Base-by-base conservation (phyloP, 2,113 vertebrate species). In the Camelus dromedarius region DNA sequence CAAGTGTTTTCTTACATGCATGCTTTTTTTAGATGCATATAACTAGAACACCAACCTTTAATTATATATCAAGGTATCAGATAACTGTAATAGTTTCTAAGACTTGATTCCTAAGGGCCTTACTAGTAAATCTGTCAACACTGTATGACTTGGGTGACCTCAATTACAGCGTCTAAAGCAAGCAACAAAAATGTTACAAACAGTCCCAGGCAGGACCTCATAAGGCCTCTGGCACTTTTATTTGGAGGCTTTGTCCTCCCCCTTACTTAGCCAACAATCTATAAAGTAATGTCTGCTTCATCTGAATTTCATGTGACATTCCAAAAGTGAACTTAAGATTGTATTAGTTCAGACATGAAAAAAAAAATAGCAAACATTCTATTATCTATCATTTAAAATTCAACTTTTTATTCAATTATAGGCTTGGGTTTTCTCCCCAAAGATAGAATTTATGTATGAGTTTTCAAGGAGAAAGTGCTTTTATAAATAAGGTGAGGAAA, bases 321-420 rank as follows among this genome's bases (percentile, higher is more conserved):
- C 60, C 60, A 91, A 96, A 94, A 95, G 20, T 73, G 46, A 91
- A 73, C 50, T 93, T 93, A 91, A 73, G 91, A 69, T 42, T 69
- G 70, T 81, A 54, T 72, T 92, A 75, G 46, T 86, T 96, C 18
- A 70, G 5, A 93, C 18, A 79, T 48, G 0, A 56, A 93, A 93
- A 92, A 91, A 86, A 56, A 86, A 56, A 86, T 1, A 91, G 48
- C n/a, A 87, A 90, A 79, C 42, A 94, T 4, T 32, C 20, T 35
- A 89, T 89, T 90, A 79, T 18, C 18, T 77, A 67, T 48, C 28
- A 67, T 42, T 92, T 96, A 79, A 92, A 91, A 88, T 28, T 50
- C 54, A 50, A 58, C 38, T 86, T 15, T 73, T 5, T 60, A 52
- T 88, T 81, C 56, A 22, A 32, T 42, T 77, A 86, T 38, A 64